These are phyloP conservation scores for Drosophila nigricruria DNA, from an alignment of 2,888 invertebrate species.

Conservation along the genomic window DNA sequence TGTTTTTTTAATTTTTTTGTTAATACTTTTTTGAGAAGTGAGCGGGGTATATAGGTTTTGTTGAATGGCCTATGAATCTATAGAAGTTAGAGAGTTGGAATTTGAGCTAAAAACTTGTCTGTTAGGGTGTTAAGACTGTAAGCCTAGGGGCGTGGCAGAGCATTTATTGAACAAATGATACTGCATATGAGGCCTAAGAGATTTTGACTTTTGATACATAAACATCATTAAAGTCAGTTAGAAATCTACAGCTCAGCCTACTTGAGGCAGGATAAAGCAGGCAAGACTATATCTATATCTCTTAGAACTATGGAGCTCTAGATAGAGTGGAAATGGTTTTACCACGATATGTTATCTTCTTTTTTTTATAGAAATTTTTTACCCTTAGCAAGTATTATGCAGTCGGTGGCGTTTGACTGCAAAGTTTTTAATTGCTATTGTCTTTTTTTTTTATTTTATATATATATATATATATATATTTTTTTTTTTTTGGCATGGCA, in stretches of 20 bases:
- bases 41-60: not conserved
- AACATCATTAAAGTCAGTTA: not conserved
- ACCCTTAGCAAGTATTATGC: not conserved
- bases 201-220: not conserved
- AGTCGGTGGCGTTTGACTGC: not conserved
- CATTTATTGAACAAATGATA: no score
- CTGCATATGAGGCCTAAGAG: not conserved
- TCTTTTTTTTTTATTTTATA: not conserved
- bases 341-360: no score
- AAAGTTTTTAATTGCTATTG: constrained; percentile 12
- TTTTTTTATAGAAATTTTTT: no score
- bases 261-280: not conserved
- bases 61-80: not conserved
- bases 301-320: no score
- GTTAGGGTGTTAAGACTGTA: not conserved
- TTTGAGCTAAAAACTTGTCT: not conserved
- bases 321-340: no score
- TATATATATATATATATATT: not conserved
- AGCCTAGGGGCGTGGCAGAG: not conserved
- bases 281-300: no score
- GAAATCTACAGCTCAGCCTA: not conserved
- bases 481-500: constrained; percentile 30
- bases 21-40: not conserved
- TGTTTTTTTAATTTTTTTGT: not conserved
- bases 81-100: not conserved